A percentile compares a stretch with the other conserved stretches of the same genome.
Evolutionary conservation across 2,888 invertebrate genomes (phyloP).

Genomic region (Temnothorax rugatulus): DNA sequence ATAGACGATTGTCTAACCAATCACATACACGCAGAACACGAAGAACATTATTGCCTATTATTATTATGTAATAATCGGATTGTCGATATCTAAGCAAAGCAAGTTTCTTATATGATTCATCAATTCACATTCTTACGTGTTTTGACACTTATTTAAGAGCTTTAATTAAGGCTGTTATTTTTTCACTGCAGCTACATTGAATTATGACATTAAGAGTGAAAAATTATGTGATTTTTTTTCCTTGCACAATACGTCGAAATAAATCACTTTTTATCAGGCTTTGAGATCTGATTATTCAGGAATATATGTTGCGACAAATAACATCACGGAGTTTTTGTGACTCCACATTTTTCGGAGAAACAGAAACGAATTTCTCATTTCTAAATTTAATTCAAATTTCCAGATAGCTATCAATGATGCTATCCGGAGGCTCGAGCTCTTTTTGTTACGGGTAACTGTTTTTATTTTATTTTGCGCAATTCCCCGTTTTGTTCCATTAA

Average conservation of each 20-base stretch:
- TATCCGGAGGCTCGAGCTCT: neutral
- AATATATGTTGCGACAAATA: neutral
- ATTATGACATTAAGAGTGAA: neutral
- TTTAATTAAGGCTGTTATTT: neutral
- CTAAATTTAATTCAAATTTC: neutral
- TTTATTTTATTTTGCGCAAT: neutral
- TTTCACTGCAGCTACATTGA: neutral
- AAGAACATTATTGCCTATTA: neutral
- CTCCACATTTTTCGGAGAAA: neutral
- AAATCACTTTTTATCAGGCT: neutral
- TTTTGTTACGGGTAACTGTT: neutral
- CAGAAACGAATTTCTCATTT: neutral
- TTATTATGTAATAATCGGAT: slow-evolving; percentile 2
- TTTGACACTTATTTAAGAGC: neutral
- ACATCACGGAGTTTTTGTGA: neutral
- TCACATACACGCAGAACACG: neutral
- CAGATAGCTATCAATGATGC: neutral
- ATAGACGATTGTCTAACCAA: neutral
- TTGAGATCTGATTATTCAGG: neutral
- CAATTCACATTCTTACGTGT: slow-evolving; percentile 9
- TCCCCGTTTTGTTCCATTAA: slow-evolving; percentile 35
- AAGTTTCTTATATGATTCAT: neutral
- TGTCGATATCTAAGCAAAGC: slow-evolving; percentile 15
- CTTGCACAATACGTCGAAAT: neutral
- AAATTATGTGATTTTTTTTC: neutral